These are phyloP conservation scores for Pygoscelis antarcticus DNA, from an alignment of 2,113 vertebrate species.

Conservation along the genomic window DNA sequence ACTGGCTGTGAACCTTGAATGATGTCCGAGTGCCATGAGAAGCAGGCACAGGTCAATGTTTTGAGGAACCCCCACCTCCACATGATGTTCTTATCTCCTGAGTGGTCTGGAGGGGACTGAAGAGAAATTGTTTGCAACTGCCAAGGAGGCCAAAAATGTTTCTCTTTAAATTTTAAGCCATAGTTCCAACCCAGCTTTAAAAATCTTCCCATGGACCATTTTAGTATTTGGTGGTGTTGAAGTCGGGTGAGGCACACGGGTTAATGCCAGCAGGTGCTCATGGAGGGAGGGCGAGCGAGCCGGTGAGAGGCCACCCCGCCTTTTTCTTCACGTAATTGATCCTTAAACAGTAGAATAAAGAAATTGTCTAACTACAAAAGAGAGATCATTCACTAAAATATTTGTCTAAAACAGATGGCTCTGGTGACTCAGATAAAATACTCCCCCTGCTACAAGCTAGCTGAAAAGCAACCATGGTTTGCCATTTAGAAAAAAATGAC, in stretches of 20 bases:
- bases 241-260: not conserved
- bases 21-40: not conserved
- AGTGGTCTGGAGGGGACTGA: not conserved
- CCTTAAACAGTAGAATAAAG: not conserved
- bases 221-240: not conserved
- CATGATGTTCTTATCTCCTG: not conserved
- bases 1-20: not conserved
- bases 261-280: not conserved
- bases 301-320: not conserved
- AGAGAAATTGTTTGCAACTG: not conserved
- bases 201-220: not conserved
- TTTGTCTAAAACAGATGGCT: conserved; percentile 40
- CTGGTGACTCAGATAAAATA: conserved; percentile 43
- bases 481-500: conserved; percentile 1
- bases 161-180: not conserved
- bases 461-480: not conserved
- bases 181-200: not conserved
- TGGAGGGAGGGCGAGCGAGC: not conserved
- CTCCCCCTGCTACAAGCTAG: not conserved
- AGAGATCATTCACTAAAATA: conserved; percentile 39
- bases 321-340: not conserved
- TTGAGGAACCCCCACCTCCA: not conserved
- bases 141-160: not conserved
- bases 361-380: not conserved
- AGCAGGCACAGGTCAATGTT: fast-evolving